Percentiles rank a stretch among this genome's conserved stretches.
These are phyloP conservation scores for Parapsyche elsis DNA, from an alignment of 1,140 invertebrate species.

Conservation along the genomic window DNA sequence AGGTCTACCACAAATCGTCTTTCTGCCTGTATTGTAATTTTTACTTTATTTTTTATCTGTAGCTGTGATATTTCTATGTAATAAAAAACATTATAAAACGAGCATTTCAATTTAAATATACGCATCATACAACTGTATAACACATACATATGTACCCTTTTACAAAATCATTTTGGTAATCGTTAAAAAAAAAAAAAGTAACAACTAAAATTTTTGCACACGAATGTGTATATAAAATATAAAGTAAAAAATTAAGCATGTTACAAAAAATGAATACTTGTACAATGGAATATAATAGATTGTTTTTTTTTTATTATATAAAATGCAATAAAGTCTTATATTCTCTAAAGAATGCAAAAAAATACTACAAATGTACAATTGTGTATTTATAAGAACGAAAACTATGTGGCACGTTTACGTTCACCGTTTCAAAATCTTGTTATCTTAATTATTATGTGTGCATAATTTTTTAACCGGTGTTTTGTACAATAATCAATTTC, in stretches of 20 bases:
- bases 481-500: background rate
- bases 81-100: no score
- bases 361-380: constrained; percentile 13
- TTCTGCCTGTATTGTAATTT: no score
- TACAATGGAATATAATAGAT: background rate
- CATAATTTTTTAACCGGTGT: constrained; percentile 5
- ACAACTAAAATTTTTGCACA: background rate
- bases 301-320: background rate
- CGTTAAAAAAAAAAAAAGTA: background rate
- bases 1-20: no score
- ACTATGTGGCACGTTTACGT: background rate
- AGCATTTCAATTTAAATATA: no score
- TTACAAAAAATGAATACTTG: constrained; percentile 13
- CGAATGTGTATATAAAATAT: background rate
- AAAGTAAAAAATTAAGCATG: background rate
- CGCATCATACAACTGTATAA: no score
- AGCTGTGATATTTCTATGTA: no score
- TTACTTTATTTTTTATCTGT: no score
- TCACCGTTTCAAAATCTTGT: background rate
- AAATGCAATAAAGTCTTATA: constrained; percentile 30
- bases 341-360: constrained; percentile 22
- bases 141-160: no score
- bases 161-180: no score
- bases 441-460: background rate
- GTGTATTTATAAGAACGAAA: background rate